Percentiles rank a stretch among this genome's conserved stretches.
Conservation (phyloP, 53 echinoderm and acorn worm genomes). For the Glandiceps talaboti region DNA sequence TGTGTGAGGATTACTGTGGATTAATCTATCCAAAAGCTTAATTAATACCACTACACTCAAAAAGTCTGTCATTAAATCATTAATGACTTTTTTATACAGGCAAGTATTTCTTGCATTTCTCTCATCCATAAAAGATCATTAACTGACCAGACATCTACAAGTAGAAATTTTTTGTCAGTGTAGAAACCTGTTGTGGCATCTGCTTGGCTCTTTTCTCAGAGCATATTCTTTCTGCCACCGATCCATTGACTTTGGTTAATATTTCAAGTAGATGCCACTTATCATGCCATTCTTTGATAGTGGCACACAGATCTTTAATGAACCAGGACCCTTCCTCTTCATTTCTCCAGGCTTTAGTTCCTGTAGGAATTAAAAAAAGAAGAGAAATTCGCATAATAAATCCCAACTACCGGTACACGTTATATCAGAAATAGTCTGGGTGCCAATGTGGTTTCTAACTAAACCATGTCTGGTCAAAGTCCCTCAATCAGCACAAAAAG, state of each 20-base stretch:
- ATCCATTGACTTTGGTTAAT: constrained; percentile 36
- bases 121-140: background rate
- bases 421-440: no score
- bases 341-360: constrained; percentile 64
- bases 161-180: constrained; percentile 47
- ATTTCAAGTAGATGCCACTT: constrained; percentile 57
- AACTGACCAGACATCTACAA: constrained; percentile 5
- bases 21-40: no score
- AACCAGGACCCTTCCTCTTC: constrained; percentile 39
- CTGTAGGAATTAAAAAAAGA: constrained; percentile 7
- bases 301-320: constrained; percentile 37
- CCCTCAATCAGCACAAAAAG: no score
- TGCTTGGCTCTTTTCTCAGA: constrained; percentile 45
- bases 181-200: constrained; percentile 62
- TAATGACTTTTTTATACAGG: no score
- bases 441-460: no score
- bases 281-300: constrained; percentile 5
- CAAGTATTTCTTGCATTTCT: background rate
- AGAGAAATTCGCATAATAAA: no score
- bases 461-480: no score
- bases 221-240: constrained; percentile 28
- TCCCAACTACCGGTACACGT: no score
- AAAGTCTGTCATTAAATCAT: no score
- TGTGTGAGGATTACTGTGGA: no score
- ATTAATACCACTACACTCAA: no score